Base-by-base conservation (phyloP, 1,140 invertebrate species). In the Zaprionus ghesquierei region DNA sequence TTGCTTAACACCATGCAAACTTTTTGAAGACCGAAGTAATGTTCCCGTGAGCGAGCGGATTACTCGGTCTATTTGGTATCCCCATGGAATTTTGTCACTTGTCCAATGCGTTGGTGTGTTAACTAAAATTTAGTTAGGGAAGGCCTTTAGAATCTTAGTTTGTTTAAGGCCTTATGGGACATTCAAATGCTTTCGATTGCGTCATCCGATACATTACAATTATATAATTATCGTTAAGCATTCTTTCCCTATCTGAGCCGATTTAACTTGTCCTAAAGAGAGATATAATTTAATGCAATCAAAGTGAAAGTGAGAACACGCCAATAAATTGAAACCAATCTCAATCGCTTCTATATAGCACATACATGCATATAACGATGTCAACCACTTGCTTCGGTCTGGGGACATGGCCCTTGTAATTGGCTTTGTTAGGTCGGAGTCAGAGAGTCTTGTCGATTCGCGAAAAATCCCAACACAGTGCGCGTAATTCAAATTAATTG, bases 401-500 rank as follows among this genome's bases (percentile, higher is more conserved):
- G 31, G 29, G 35, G 33, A 33, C 50, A 35, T 73, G 75, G 66
- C 61, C 72, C 71, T 80, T 79, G 75, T 86, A 86, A 86, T 86
- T 86, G 82, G 68, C 71, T 79, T 59, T 71, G 75, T n/a, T n/a
- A n/a, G 49, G 64, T 25, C 53, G 66, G 65, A 46, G 41, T 46
- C 41, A 46, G 41, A 46, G 53, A 51, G 41, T 66, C 62, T 63
- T 54, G 53, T 77, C 78, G 75, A 81, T 66, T 79, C 64, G 55
- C 72, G 6, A 71, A 87, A 87, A 87, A 89, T 87, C 84, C 50
- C 69, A 77, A 77, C 76, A 69, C 66, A 74, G 69, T 59, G 64
- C 53, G 65, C 69, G 53, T 71, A 90, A 90, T 90, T 90, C 77
- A 87, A 90, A 90, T 90, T 90, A 90, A 90, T 90, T 90, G 87